phyloP scores from a whole-genome alignment of 2,113 vertebrate species.

The Haemorhous mexicanus region DNA sequence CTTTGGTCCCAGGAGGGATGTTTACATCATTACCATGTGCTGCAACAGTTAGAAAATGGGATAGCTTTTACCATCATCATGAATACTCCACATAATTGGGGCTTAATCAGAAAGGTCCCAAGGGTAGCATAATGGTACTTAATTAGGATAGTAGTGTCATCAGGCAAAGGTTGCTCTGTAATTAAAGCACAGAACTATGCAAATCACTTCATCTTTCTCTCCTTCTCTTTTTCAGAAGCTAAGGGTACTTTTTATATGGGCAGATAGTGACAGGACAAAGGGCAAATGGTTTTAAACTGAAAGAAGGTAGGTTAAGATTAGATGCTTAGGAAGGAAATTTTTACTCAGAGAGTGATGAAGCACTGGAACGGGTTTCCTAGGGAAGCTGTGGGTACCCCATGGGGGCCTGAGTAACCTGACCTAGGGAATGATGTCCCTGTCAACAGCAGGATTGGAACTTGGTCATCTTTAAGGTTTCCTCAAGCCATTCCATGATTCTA shows the following conservation, averaged over 20 bases:
- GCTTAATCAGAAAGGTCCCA: neutral
- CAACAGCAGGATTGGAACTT: neutral
- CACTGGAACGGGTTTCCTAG: neutral
- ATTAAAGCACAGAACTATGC: slow-evolving; percentile 1
- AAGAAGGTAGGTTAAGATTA: neutral
- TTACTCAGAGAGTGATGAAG: neutral
- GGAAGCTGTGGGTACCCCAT: neutral
- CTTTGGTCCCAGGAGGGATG: neutral
- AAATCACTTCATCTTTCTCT: neutral
- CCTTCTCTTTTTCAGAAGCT: neutral
- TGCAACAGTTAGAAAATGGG: neutral
- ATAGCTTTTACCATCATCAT: neutral
- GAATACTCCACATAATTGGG: neutral
- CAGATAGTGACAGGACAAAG: neutral
- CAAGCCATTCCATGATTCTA: neutral
- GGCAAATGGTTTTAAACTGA: neutral
- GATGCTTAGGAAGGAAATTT: neutral
- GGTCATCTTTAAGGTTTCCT: neutral
- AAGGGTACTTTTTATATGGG: neutral
- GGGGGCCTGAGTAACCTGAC: neutral
- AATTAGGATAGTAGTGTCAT: slow-evolving; percentile 8
- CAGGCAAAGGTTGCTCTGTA: slow-evolving; percentile 5
- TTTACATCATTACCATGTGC: neutral
- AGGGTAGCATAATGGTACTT: neutral
- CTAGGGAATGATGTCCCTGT: neutral